phyloP scores from a whole-genome alignment of 2,113 vertebrate species.

The Rattus norvegicus region GRCr8 NC_086032.1:50805501-50806000 shows the following conservation, averaged over 20 bases:
- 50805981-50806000: not conserved
- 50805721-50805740: not conserved
- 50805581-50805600: conserved; percentile 32
- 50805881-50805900: not conserved
- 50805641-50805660: not conserved
- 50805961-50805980: not conserved
- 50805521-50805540: not conserved
- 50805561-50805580: not conserved
- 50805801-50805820: not conserved
- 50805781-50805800: not conserved
- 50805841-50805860: not conserved
- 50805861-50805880: not conserved
- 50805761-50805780: not conserved
- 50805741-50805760: not conserved
- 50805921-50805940: not conserved
- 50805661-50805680: not conserved
- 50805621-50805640: not conserved
- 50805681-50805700: not conserved
- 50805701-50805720: not conserved
- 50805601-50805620: not conserved
- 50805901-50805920: not conserved
- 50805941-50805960: too few relatives aligned
- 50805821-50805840: conserved; percentile 25
- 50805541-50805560: not conserved
- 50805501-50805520: not conserved